A percentile compares a stretch with the other conserved stretches of the same genome.
phyloP scores from a whole-genome alignment of 2,888 invertebrate species.

The Latrodectus hesperus region DNA sequence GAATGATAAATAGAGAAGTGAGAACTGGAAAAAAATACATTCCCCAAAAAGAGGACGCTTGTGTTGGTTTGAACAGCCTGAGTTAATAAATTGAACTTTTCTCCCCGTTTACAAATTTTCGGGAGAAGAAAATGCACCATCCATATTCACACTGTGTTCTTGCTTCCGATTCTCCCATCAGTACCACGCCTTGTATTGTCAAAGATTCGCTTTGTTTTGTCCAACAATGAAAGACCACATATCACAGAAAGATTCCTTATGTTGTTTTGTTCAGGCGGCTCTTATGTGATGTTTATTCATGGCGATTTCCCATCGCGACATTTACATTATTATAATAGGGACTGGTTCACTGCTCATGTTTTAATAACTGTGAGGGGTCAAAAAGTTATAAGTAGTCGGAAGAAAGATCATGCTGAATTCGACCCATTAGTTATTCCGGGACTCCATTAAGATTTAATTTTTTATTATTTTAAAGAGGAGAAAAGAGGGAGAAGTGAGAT shows the following conservation, averaged over 20 bases:
- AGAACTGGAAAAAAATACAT: slow-evolving; percentile 8
- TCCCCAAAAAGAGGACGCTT: slow-evolving; percentile 8
- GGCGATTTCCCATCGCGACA: slow-evolving; percentile 36
- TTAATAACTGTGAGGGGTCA: slow-evolving; percentile 54
- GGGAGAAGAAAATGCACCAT: slow-evolving; percentile 54
- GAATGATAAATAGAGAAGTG: slow-evolving; percentile 51
- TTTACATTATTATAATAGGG: slow-evolving; percentile 40
- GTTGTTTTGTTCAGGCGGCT: slow-evolving; percentile 49
- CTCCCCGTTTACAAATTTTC: slow-evolving; percentile 59
- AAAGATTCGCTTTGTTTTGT: slow-evolving; percentile 38
- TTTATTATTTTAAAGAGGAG: no score
- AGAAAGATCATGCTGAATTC: no score
- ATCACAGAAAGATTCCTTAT: slow-evolving; percentile 48
- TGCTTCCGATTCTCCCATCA: slow-evolving; percentile 27
- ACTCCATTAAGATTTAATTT: no score
- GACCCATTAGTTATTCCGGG: no score
- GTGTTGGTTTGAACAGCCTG: slow-evolving; percentile 7
- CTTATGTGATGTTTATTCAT: slow-evolving; percentile 59
- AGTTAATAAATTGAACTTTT: slow-evolving; percentile 55
- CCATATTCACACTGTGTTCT: slow-evolving; percentile 51
- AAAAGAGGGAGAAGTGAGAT: no score
- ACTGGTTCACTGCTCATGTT: slow-evolving; percentile 43
- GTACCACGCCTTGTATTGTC: slow-evolving; percentile 44
- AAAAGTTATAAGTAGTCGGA: no score
- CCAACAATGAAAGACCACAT: slow-evolving; percentile 49